A percentile compares a stretch with the other conserved stretches of the same genome.
Conservation (phyloP, 2,888 invertebrate species). For the Latrodectus elegans region DNA sequence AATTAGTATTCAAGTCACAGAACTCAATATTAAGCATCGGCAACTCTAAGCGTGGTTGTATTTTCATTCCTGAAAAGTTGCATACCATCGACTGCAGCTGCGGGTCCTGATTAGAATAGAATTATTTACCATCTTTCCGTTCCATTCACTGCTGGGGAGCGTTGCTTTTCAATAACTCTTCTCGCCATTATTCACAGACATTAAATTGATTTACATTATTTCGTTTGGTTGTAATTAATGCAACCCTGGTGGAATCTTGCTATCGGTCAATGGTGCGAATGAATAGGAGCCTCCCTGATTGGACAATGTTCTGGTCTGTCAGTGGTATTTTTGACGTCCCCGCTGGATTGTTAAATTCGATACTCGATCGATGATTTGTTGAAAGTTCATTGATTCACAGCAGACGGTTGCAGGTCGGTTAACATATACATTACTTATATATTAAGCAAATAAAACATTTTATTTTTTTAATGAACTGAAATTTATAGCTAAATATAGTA, state of each 20-base stretch:
- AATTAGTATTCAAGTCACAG: conserved; percentile 63
- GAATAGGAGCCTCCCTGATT: background rate
- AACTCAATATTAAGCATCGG: conserved; percentile 40
- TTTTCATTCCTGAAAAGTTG: conserved; percentile 41
- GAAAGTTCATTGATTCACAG: background rate
- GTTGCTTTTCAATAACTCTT: conserved; percentile 57
- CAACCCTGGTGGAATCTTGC: conserved; percentile 16
- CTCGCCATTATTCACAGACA: conserved; percentile 62
- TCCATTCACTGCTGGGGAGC: conserved; percentile 22
- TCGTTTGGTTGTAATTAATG: conserved; percentile 66
- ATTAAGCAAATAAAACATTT: no score
- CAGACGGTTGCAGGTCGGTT: background rate
- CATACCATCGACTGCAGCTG: conserved; percentile 59
- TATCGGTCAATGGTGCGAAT: conserved; percentile 3
- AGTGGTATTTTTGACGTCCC: conserved; percentile 25
- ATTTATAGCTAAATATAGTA: no score
- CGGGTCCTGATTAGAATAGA: conserved; percentile 51
- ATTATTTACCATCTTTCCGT: conserved; percentile 50
- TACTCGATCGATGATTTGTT: conserved; percentile 29
- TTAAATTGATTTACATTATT: conserved; percentile 66
- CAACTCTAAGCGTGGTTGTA: conserved; percentile 9
- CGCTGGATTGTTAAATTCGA: conserved; percentile 6
- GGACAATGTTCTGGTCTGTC: background rate
- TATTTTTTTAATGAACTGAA: no score
- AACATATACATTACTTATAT: no score